Base-by-base conservation (phyloP, 2,888 invertebrate species). In the Agrilus biguttatus region DNA sequence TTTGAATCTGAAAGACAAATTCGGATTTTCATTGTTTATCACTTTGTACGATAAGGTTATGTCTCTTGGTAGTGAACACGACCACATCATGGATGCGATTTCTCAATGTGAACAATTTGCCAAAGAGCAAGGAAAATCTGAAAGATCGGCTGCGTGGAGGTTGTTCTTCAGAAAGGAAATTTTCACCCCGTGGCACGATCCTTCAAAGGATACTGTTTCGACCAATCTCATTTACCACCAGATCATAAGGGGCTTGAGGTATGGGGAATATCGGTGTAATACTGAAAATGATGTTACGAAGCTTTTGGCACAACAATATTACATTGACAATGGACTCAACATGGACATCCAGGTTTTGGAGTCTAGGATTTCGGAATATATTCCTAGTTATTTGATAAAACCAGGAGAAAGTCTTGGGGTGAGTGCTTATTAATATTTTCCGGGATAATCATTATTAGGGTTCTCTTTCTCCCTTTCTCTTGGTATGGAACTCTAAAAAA, bases 81-180 rank as follows among this genome's bases (percentile, higher is more conserved):
- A 93, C 63, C 92, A 93, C 60, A 83, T 96, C 1, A 84, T 95
- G 83, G 95, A 96, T 66, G 95, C 93, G 1, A 85, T 96, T 55
- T 90, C 90, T 0, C 91, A 92, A 62, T 93, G 93, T 63, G 95
- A 96, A 62, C 93, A 95, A 61, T 92, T 88, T 62, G 85, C 90
- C 21, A 90, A 85, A 65, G 92, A 92, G 63, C 83, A 87, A 61
- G 89, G 90, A 1, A 78, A 80, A 3, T 77, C 81, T 43, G 91
- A 92, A 61, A 74, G 83, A 52, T 83, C 77, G 56, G 88, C 89
- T 5, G 85, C 87, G 0, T 96, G 93, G 93, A 75, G 85, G 52
- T 64, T 92, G 39, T 89, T 86, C 65, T 80, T 86, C 61, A 72
- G 89, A 40, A 85, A 84, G 69, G 95, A 95, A 71, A 84, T 95